phyloP scores from a whole-genome alignment of 1,140 invertebrate genomes.

The Aphelinus atriplicis region DNA sequence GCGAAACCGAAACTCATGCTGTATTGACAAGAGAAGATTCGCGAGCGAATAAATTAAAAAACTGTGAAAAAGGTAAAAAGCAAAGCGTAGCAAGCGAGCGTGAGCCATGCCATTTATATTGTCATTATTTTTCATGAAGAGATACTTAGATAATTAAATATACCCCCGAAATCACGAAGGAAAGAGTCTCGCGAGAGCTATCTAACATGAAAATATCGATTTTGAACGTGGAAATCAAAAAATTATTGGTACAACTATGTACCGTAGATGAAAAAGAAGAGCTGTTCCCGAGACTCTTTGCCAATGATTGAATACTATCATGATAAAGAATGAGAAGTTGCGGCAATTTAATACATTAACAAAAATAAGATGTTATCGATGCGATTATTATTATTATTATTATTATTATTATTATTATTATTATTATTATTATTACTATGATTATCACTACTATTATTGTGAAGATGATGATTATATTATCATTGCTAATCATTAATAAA shows the following conservation, averaged over 20 bases:
- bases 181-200: too few species aligned
- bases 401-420: conserved; percentile 6
- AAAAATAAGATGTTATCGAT: conserved; percentile 10
- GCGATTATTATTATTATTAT: conserved; percentile 19
- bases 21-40: too few species aligned
- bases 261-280: too few species aligned
- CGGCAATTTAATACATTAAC: conserved; percentile 11
- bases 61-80: conserved; percentile 18
- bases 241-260: not conserved
- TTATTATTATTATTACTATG: not conserved
- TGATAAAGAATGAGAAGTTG: not conserved
- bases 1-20: too few species aligned
- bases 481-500: conserved; percentile 19
- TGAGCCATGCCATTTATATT: conserved; percentile 36
- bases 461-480: conserved; percentile 11
- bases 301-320: conserved; percentile 21
- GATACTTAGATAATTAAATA: conserved; percentile 28
- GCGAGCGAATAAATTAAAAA: not conserved
- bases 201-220: not conserved
- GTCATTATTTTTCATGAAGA: conserved; percentile 37
- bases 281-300: not conserved
- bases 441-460: conserved; percentile 6
- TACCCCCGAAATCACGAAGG: too few species aligned
- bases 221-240: conserved; percentile 7
- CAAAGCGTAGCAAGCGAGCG: conserved; percentile 29